Evolutionary conservation across 53 echinoderm and acorn worm genomes (phyloP), one percentile per base, ranked within the genome.

Genomic region (Antedon mediterranea): DNA sequence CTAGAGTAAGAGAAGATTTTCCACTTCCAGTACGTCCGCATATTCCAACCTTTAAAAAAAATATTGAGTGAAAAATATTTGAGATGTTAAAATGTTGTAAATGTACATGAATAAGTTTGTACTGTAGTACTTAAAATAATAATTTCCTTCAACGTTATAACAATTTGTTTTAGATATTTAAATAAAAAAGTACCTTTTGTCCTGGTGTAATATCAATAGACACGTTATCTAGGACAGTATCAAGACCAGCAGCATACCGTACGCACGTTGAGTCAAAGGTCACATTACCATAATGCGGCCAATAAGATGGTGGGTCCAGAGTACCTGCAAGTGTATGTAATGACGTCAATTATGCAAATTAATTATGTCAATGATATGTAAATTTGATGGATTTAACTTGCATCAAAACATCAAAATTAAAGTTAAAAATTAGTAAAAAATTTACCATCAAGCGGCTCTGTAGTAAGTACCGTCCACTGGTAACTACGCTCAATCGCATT

Each of bases 1-100:
- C 85, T 75, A 85, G 76, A 28, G 85, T 85, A 9, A 85, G 72
- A 7, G 85, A 85, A 0, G 85, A 81, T 72, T 85, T 85, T 8
- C 85, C 85, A 29, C 80, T 80, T 28, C 85, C 85, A 1, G 85
- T 85, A 0, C 85, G 85, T 32, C 85, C 85, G 28, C 85, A 85
- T 23, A 85, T 85, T 5, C 85, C 85, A 81, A 85, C 76, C 85
- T 85, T 71, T 32, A 13, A 73, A 31, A 34, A 28, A 75, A 75
- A 43, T 18, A 81, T n/a, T n/a, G n/a, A n/a, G n/a, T n/a, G n/a
- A n/a, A n/a, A n/a, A n/a, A n/a, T n/a, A n/a, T n/a, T n/a, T n/a
- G n/a, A n/a, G n/a, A n/a, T n/a, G n/a, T n/a, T n/a, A n/a, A n/a
- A n/a, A n/a, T n/a, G n/a, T n/a, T n/a, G n/a, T n/a, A n/a, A n/a